Evolutionary conservation across 2,113 vertebrate species (phyloP).

Genomic region (Caloenas nicobarica): DNA sequence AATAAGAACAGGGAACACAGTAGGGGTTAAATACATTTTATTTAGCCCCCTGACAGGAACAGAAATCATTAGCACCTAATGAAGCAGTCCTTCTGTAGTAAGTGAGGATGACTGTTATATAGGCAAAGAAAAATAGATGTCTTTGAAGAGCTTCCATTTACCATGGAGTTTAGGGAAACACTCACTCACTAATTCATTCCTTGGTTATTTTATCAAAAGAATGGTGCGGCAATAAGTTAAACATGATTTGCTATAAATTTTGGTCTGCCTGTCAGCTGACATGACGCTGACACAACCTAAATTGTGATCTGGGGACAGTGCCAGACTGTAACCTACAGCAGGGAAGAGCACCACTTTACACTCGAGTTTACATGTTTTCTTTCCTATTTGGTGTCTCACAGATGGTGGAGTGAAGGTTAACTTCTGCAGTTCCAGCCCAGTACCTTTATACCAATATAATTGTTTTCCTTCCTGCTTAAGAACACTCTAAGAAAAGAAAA

Average conservation of each 20-base stretch:
- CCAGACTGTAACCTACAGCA: not conserved
- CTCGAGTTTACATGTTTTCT: fast-evolving
- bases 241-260: not conserved
- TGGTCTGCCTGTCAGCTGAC: not conserved
- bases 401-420: not conserved
- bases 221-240: not conserved
- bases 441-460: not conserved
- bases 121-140: not conserved
- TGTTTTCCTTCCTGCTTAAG: not conserved
- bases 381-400: not conserved
- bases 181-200: not conserved
- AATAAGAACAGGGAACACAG: not conserved
- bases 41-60: not conserved
- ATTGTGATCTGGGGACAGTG: not conserved
- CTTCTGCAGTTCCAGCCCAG: not conserved
- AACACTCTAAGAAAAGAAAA: not conserved
- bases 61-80: not conserved
- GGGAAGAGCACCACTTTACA: not conserved
- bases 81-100: not conserved
- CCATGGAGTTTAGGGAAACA: not conserved
- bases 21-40: not conserved
- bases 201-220: not conserved
- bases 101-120: not conserved
- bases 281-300: not conserved
- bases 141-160: not conserved